Conservation (phyloP, 1,140 invertebrate species). For the Ceratina australensis region DNA sequence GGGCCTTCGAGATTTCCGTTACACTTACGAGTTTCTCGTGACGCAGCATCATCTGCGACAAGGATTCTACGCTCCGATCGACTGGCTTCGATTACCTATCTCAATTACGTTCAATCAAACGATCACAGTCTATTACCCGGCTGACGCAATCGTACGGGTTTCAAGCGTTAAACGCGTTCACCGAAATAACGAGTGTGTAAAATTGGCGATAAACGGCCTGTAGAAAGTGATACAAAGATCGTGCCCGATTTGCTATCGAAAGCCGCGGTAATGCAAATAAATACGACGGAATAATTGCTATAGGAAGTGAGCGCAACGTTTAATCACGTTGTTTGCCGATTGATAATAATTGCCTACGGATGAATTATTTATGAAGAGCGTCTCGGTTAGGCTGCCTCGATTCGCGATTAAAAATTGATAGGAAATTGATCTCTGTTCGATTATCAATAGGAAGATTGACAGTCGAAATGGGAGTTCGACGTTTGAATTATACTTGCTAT, state of each 20-base stretch:
- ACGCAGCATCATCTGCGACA: conserved; percentile 14
- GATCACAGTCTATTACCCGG: not conserved
- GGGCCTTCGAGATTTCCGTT: conserved; percentile 53
- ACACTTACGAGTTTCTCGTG: conserved; percentile 2
- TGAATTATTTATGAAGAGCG: conserved; percentile 25
- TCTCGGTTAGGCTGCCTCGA: not conserved
- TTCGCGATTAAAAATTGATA: not conserved
- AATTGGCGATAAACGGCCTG: not conserved
- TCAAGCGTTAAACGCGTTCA: not conserved
- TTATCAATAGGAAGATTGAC: not conserved
- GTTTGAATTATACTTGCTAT: not conserved
- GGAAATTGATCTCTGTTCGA: not conserved
- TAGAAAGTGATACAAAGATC: conserved; percentile 26
- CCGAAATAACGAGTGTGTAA: not conserved
- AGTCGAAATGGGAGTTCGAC: not conserved
- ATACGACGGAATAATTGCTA: conserved; percentile 6
- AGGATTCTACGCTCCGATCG: not conserved
- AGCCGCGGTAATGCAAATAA: conserved; percentile 14
- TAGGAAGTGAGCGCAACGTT: conserved; percentile 21
- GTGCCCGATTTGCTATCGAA: conserved; percentile 23
- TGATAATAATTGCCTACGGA: not conserved
- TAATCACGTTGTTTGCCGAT: not conserved
- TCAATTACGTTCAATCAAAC: not conserved
- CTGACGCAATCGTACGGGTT: not conserved
- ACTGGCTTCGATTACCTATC: not conserved